These are phyloP conservation scores for Salvelinus fontinalis DNA, from an alignment of 2,113 vertebrate genomes.

Conservation along the genomic window DNA sequence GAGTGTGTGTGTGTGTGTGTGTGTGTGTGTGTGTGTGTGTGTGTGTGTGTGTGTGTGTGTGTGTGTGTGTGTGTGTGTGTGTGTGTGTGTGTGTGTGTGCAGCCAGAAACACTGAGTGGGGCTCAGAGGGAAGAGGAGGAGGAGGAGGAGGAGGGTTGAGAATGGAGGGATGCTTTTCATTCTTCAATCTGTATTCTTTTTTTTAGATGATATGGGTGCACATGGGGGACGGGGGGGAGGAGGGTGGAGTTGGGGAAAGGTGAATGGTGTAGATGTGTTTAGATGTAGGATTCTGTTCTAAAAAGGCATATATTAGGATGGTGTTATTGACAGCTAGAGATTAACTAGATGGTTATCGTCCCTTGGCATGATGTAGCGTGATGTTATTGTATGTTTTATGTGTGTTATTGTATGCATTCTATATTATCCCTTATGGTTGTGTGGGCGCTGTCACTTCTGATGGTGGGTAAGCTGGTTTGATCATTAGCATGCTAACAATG, in stretches of 20 bases:
- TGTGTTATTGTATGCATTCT: conserved; percentile 3
- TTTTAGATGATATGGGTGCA: too few species aligned
- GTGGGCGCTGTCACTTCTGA: conserved; percentile 23
- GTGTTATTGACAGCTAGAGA: not conserved
- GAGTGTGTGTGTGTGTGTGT: not conserved
- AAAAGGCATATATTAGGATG: not conserved
- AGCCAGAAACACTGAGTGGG: too few species aligned
- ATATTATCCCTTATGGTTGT: conserved; percentile 41
- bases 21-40: too few species aligned
- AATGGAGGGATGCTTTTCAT: too few species aligned
- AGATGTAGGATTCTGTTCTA: not conserved
- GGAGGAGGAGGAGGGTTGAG: too few species aligned
- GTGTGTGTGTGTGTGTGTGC: too few species aligned
- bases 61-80: too few species aligned
- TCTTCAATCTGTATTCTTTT: not conserved
- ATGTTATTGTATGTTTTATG: not conserved
- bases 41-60: too few species aligned
- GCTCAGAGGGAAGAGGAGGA: too few species aligned
- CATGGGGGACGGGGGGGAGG: not conserved
- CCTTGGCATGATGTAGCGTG: not conserved
- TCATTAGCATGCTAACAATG: conserved; percentile 47
- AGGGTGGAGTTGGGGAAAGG: not conserved
- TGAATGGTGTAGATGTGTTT: not conserved
- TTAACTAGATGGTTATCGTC: not conserved
- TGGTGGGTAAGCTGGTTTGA: too few species aligned